Evolutionary conservation across 1,140 invertebrate species (phyloP).

Genomic region (Apis florea): DNA sequence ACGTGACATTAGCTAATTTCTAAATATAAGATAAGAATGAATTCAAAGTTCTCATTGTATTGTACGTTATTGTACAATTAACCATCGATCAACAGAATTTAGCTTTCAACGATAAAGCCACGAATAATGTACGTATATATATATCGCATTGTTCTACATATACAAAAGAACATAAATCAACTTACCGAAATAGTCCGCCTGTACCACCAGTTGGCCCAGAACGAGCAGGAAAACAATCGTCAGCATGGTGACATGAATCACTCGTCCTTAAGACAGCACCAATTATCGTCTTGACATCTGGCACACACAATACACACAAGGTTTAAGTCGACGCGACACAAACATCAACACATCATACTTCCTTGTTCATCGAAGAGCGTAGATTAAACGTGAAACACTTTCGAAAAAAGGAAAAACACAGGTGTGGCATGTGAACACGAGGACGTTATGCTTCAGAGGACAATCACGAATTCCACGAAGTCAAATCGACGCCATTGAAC

Average conservation of each 20-base stretch:
- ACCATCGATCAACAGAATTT: not conserved
- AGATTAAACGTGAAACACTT: slow-evolving; percentile 9
- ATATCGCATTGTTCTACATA: not conserved
- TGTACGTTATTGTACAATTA: not conserved
- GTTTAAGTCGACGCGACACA: slow-evolving; percentile 29
- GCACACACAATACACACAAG: slow-evolving; percentile 15
- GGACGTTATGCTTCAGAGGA: slow-evolving; percentile 8
- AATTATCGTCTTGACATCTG: slow-evolving; percentile 39
- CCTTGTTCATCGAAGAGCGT: slow-evolving; percentile 10
- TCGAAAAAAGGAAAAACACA: not conserved
- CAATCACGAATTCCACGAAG: slow-evolving; percentile 34
- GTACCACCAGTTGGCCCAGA: slow-evolving; percentile 45
- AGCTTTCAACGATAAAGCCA: not conserved
- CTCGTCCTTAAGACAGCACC: slow-evolving; percentile 21
- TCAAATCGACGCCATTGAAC: slow-evolving; percentile 33
- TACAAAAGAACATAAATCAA: not conserved
- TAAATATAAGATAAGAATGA: not conserved
- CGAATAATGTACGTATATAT: not conserved
- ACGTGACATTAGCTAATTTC: not conserved
- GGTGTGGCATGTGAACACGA: not conserved
- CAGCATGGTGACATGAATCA: slow-evolving; percentile 57
- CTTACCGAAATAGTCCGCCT: slow-evolving; percentile 68
- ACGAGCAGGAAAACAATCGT: slow-evolving; percentile 54
- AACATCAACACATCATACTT: slow-evolving; percentile 40
- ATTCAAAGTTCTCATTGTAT: not conserved